A percentile compares a stretch with the other conserved stretches of the same genome.
Evolutionary conservation across 2,113 vertebrate genomes (phyloP).

Genomic region (Spermophilus dauricus): DNA sequence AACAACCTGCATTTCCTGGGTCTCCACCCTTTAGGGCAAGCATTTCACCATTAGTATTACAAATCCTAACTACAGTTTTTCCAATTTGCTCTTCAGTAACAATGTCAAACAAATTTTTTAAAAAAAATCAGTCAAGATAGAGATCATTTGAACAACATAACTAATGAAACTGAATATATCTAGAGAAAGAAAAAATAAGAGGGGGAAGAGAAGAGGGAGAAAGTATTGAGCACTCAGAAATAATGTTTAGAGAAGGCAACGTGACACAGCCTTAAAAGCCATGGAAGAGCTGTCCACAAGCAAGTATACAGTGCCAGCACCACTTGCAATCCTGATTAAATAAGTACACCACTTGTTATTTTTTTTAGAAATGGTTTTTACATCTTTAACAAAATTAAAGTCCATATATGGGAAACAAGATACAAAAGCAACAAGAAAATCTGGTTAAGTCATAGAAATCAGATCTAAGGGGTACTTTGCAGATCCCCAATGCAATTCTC

Average conservation of each 20-base stretch:
- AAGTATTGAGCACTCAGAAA: background rate
- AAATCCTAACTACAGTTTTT: background rate
- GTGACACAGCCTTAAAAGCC: background rate
- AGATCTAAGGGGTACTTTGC: background rate
- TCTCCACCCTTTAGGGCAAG: background rate
- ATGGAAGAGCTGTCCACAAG: background rate
- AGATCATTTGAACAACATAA: background rate
- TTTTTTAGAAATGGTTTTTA: background rate
- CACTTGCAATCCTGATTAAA: background rate
- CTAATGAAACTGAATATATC: background rate
- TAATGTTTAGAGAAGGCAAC: background rate
- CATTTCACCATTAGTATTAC: background rate
- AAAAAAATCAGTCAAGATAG: background rate
- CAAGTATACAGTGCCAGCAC: accelerated
- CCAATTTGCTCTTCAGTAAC: background rate
- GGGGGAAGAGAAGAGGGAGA: background rate
- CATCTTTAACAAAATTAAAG: background rate
- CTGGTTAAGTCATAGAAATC: background rate
- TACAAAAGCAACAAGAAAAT: conserved; percentile 10
- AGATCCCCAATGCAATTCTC: background rate
- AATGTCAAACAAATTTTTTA: background rate
- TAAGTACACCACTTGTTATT: background rate
- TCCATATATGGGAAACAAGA: background rate
- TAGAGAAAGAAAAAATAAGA: background rate
- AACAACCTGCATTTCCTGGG: background rate